Evolutionary conservation across 2,797 vertebrate genomes (phyloP), one percentile per base, ranked within the genome.

Genomic region (Sternarchorhynchus goeldii): DNA sequence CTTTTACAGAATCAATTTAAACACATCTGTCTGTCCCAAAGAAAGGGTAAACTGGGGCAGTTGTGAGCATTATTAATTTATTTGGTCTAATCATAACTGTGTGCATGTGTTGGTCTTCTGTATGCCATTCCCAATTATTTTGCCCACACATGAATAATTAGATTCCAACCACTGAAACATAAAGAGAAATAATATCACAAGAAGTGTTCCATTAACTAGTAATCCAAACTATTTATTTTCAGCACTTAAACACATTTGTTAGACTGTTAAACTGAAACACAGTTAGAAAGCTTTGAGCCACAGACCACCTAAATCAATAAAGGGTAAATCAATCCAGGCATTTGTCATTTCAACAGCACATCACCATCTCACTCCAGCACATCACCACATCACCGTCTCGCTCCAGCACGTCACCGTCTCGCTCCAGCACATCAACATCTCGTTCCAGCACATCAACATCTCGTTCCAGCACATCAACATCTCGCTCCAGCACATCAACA

Each of bases 141-240:
- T 45, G 55, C 36, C 25, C 39, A 45, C 64, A 76, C 56, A 21
- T 76, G 3, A 76, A 77, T 73, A 6, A 36, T 14, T 41, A 80
- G 17, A 65, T 25, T 25, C 25, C 63, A 58, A 10, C 4, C 20
- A 21, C 5, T 6, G 8, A 69, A 25, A 41, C 56, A 53, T 8
- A 18, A 53, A 45, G n/a, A 58, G 18, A 31, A 6, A 77, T 0
- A 59, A 53, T 50, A 31, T 17, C 12, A 73, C 62, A 5, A 57
- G 32, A 25, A 31, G 57, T 2, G 68, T 64, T 57, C 45, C 18
- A 80, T 66, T 41, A 75, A 59, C 64, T 80, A 75, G 88, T 88
- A 91, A 85, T 87, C 20, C 39, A 62, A 73, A 62, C 17, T 83
- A 83, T 94, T 94, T 92, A 93, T 93, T 93, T 89, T 82, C 88